Conservation (phyloP, 1,140 invertebrate genomes). For the Sycobia sp. region DNA sequence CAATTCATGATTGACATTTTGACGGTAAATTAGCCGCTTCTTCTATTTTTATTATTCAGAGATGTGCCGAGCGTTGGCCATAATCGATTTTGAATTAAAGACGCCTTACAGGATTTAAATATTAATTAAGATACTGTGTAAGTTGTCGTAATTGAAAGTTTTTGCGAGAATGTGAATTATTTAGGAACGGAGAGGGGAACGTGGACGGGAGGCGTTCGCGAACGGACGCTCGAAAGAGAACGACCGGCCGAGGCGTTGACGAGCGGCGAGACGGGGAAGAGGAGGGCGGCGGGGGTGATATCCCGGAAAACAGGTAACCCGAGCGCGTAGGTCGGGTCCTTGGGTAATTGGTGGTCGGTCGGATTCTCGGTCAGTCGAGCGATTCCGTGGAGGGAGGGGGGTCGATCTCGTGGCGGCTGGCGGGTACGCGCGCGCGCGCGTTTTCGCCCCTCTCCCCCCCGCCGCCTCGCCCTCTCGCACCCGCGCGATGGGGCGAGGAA, state of each 20-base stretch:
- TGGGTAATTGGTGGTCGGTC: slow-evolving; percentile 45
- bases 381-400: slow-evolving; percentile 39
- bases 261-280: neutral
- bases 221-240: neutral
- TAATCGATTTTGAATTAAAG: slow-evolving; percentile 24
- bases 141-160: slow-evolving; percentile 8
- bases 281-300: no score
- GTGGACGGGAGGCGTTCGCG: neutral
- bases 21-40: slow-evolving; percentile 28
- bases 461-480: no score
- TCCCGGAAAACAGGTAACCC: neutral
- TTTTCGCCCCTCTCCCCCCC: no score
- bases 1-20: slow-evolving; percentile 36
- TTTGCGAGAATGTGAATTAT: slow-evolving; percentile 18
- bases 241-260: no score
- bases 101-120: slow-evolving; percentile 12
- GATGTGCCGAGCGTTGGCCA: neutral
- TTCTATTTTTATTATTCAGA: slow-evolving; percentile 25
- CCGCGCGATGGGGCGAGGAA: slow-evolving; percentile 42
- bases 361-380: slow-evolving; percentile 46
- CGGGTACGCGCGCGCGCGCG: no score
- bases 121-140: neutral
- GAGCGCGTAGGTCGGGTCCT: slow-evolving; percentile 1
- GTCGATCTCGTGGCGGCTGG: slow-evolving; percentile 33
- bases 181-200: neutral